phyloP scores from a whole-genome alignment of 1,140 invertebrate species.

The Penaeus vannamei region DNA sequence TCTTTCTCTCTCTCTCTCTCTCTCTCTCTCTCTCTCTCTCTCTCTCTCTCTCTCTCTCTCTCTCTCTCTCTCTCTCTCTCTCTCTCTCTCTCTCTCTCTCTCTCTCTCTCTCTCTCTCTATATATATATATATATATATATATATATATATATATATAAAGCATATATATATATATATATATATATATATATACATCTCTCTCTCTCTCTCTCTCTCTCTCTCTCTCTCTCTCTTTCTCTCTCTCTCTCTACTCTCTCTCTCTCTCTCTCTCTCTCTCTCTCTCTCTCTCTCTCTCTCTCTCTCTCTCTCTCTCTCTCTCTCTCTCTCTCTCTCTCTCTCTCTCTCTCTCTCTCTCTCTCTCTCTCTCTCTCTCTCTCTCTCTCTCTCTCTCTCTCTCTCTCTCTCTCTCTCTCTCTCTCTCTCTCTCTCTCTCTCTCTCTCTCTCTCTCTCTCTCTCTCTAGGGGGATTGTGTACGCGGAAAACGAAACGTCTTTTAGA shows the following conservation, averaged over 20 bases:
- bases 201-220: constrained; percentile 19
- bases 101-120: not conserved
- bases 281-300: constrained; percentile 8
- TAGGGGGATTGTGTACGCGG: not conserved
- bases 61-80: constrained; percentile 19
- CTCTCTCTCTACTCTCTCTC: not conserved
- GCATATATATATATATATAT: no score
- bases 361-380: constrained; percentile 19
- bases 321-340: constrained; percentile 16
- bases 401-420: constrained; percentile 19
- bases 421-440: constrained; percentile 11
- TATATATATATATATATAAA: constrained; percentile 10
- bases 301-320: constrained; percentile 19
- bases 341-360: constrained; percentile 16
- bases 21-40: not conserved
- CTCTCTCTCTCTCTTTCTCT: not conserved
- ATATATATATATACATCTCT: no score
- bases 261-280: constrained; percentile 37
- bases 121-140: not conserved
- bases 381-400: constrained; percentile 19
- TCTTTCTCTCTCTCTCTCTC: constrained; percentile 12
- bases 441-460: constrained; percentile 10
- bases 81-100: constrained; percentile 12
- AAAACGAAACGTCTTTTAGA: not conserved
- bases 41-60: not conserved